Evolutionary conservation across 2,113 vertebrate species (phyloP).

Genomic region (Anguilla japonica): DNA sequence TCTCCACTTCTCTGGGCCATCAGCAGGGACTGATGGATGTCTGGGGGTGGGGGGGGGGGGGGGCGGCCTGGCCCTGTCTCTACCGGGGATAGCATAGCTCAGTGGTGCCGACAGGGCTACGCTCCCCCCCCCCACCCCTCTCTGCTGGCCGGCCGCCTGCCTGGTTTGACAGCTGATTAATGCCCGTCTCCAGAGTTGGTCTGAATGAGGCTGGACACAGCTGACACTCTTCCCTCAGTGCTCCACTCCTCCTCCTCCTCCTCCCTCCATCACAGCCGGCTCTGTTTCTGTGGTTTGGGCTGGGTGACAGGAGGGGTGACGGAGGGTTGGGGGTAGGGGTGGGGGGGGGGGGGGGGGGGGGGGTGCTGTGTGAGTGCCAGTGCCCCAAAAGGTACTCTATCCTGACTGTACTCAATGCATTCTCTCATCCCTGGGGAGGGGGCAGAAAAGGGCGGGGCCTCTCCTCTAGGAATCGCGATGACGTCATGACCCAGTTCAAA

Average conservation of each 20-base stretch:
- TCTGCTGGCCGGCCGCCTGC: too few relatives aligned
- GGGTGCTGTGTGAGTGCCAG: not conserved
- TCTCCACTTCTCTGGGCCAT: not conserved
- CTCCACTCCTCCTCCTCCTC: not conserved
- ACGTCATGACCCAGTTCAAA: constrained; percentile 10
- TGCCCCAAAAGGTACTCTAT: not conserved
- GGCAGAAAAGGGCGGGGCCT: not conserved
- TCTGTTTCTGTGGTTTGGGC: not conserved
- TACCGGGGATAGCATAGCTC: constrained; percentile 28
- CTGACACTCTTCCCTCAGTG: not conserved
- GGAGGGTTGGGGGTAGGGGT: too few relatives aligned
- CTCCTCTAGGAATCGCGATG: not conserved
- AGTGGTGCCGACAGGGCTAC: constrained; percentile 18
- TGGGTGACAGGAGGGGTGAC: not conserved
- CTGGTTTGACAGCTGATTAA: constrained; percentile 30
- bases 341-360: too few relatives aligned
- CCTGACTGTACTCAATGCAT: not conserved
- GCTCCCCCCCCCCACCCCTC: not conserved
- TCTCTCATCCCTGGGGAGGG: not conserved
- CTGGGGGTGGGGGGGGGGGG: constrained; percentile 16
- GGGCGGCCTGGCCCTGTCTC: constrained; percentile 12
- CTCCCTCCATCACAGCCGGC: not conserved
- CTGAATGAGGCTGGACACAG: constrained; percentile 8
- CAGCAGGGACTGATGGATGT: not conserved
- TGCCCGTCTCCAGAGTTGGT: not conserved